Percentiles rank a stretch among this genome's conserved stretches.
phyloP scores from a whole-genome alignment of 1,140 invertebrate genomes.

The Sinella curviseta region DNA sequence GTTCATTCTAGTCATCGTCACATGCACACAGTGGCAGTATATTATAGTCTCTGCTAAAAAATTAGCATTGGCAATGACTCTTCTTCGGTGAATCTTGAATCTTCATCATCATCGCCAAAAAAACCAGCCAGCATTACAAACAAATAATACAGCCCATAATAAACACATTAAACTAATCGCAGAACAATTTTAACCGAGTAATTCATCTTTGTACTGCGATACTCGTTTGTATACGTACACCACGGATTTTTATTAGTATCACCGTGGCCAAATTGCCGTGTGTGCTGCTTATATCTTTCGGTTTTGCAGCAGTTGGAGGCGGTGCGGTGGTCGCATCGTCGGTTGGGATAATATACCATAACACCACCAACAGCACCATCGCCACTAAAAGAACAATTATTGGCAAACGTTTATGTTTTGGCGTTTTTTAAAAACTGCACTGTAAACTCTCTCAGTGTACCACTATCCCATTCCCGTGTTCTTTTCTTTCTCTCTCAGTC shows the following conservation, averaged over 20 bases:
- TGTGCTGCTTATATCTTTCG: too few relatives aligned
- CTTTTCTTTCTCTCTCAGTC: background rate
- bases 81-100: background rate
- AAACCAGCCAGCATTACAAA: background rate
- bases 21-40: too few relatives aligned
- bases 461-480: background rate
- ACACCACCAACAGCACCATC: background rate
- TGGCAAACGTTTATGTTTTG: background rate
- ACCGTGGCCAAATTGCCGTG: too few relatives aligned
- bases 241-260: background rate
- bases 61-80: background rate
- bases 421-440: background rate
- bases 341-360: background rate
- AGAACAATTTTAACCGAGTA: background rate
- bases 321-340: background rate
- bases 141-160: background rate
- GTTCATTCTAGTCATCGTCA: background rate
- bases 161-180: background rate
- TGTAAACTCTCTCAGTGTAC: too few relatives aligned
- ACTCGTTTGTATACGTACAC: background rate
- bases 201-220: background rate
- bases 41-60: background rate
- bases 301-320: background rate
- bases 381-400: background rate
- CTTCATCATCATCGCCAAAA: too few relatives aligned